Evolutionary conservation across 2,797 vertebrate species (phyloP).

Genomic region (Chromis chromis): DNA sequence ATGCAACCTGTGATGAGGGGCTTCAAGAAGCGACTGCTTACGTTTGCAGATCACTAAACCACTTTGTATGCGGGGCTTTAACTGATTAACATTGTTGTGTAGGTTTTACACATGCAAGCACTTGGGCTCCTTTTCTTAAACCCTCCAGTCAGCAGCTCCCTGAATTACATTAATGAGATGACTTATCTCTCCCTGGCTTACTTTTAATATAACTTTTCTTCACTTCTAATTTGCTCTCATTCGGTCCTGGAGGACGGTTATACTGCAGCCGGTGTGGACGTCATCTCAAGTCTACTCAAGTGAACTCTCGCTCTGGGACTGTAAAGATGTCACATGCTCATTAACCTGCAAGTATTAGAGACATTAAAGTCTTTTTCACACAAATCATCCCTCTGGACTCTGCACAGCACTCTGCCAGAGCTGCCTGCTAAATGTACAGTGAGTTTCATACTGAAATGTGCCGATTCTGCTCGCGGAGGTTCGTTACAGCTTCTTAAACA

Average conservation of each 20-base stretch:
- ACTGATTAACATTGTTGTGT: neutral
- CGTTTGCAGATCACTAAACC: no score
- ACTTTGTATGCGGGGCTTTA: no score
- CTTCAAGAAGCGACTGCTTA: no score
- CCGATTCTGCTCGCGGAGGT: no score
- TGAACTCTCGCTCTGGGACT: neutral
- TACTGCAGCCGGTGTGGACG: neutral
- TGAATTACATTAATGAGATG: neutral
- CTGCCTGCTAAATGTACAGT: neutral
- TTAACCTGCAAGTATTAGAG: slow-evolving; percentile 50
- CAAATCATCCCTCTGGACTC: slow-evolving; percentile 11
- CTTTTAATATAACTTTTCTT: neutral
- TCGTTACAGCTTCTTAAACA: no score
- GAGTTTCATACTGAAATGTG: no score
- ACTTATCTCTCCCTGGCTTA: neutral
- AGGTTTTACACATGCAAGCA: neutral
- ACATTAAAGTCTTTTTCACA: slow-evolving; percentile 7
- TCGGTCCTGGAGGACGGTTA: neutral
- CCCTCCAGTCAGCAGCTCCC: neutral
- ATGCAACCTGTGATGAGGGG: no score
- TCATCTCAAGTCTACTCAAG: neutral
- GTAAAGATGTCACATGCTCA: slow-evolving; percentile 27
- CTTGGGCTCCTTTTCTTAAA: neutral
- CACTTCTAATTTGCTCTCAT: neutral
- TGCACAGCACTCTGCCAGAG: neutral